Conservation (phyloP, 2,797 vertebrate species). For the Orestias chungarensis region DNA sequence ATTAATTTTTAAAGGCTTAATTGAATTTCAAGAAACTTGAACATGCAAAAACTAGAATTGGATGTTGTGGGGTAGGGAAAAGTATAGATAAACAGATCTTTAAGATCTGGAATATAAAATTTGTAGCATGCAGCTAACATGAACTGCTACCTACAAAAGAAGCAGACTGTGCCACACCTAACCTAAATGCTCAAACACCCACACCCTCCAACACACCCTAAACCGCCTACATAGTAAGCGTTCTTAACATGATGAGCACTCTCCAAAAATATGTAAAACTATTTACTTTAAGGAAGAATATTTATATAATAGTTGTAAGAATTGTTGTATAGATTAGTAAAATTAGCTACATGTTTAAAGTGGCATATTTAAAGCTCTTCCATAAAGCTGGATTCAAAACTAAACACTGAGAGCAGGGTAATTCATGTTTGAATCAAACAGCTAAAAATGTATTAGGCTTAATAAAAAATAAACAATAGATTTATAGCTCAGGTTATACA, state of each 20-base stretch:
- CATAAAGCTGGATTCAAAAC: background rate
- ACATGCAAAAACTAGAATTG: background rate
- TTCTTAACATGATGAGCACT: conserved; percentile 22
- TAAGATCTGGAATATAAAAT: conserved; percentile 51
- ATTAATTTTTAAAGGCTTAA: background rate
- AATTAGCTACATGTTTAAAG: background rate
- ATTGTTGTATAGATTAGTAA: too few relatives aligned
- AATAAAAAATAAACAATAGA: background rate
- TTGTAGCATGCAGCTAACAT: conserved; percentile 24
- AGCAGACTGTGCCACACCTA: conserved; percentile 53
- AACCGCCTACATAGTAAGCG: conserved; percentile 39
- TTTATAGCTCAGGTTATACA: background rate
- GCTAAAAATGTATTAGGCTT: background rate
- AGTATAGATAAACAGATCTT: conserved; percentile 58
- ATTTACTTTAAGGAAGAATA: conserved; percentile 18
- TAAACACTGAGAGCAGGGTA: too few relatives aligned
- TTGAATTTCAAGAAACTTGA: background rate
- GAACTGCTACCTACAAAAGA: conserved; percentile 50
- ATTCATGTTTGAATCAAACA: too few relatives aligned
- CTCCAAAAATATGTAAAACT: conserved; percentile 26
- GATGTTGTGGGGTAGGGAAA: conserved; percentile 39
- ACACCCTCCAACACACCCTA: conserved; percentile 58
- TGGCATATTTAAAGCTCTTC: background rate
- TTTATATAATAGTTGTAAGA: too few relatives aligned
- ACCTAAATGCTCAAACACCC: conserved; percentile 22